Percentiles rank a stretch among this genome's conserved stretches.
phyloP scores from a whole-genome alignment of 1,140 invertebrate species.

The Scaptodrosophila lebanonensis region DNA sequence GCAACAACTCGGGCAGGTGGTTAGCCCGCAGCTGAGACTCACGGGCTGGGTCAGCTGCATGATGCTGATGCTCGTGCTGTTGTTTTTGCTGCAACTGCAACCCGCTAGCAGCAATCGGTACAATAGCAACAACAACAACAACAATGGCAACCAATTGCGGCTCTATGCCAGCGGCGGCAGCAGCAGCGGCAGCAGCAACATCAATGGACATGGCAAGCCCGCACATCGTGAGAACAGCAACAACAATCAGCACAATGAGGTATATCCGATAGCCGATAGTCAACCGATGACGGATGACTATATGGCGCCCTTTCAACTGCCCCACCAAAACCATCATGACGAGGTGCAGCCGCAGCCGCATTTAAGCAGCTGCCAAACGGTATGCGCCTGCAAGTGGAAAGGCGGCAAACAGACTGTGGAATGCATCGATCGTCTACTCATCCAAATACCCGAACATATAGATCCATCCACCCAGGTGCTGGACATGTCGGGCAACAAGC shows the following conservation, averaged over 20 bases:
- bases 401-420: slow-evolving; percentile 93
- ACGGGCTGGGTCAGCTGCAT: not conserved
- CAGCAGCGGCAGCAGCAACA: not conserved
- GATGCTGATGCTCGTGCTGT: not conserved
- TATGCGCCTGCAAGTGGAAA: slow-evolving; percentile 95
- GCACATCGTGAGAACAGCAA: not conserved
- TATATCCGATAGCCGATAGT: slow-evolving; percentile 64
- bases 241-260: slow-evolving; percentile 51
- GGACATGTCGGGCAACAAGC: slow-evolving; percentile 90
- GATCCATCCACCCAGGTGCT: slow-evolving; percentile 93
- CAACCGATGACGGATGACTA: slow-evolving; percentile 70
- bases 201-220: no score
- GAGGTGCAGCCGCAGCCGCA: slow-evolving; percentile 46
- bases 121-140: slow-evolving; percentile 13
- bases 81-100: slow-evolving; percentile 2
- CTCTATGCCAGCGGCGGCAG: slow-evolving; percentile 24
- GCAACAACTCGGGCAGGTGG: not conserved
- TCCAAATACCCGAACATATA: slow-evolving; percentile 88
- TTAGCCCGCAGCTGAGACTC: no score
- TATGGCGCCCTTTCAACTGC: slow-evolving; percentile 26
- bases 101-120: slow-evolving; percentile 20
- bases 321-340: slow-evolving; percentile 27
- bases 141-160: not conserved
- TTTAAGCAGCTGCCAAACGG: slow-evolving; percentile 82
- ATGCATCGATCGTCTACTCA: slow-evolving; percentile 88